Conservation (phyloP, 64 coral and sea anemone genomes). For the Cladopsammia gracilis region DNA sequence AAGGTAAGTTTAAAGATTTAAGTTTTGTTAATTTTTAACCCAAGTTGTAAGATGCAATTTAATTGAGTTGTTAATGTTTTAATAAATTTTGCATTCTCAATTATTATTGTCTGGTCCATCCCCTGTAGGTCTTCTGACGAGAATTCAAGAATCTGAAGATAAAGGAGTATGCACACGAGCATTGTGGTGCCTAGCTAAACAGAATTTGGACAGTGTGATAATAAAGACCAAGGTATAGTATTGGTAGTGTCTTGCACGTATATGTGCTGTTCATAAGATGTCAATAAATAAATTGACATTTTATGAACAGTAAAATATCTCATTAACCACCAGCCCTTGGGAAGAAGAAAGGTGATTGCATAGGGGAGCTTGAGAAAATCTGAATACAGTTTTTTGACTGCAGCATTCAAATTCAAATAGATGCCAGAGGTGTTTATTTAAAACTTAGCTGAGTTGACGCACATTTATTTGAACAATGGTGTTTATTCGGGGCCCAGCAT, state of each 20-base stretch:
- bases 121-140: conserved; percentile 64
- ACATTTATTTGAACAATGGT: too few species aligned
- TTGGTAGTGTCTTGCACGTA: neutral
- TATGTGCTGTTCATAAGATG: neutral
- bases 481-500: too few species aligned
- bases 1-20: neutral
- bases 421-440: too few species aligned
- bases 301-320: too few species aligned
- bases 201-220: conserved; percentile 52
- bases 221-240: conserved; percentile 19
- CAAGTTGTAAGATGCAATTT: too few species aligned
- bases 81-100: neutral
- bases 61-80: neutral
- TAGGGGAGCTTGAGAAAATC: too few species aligned
- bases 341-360: too few species aligned
- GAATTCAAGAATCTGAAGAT: conserved; percentile 69
- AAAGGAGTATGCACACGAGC: conserved; percentile 93
- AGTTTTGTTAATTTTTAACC: too few species aligned
- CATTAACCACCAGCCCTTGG: too few species aligned
- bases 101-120: neutral
- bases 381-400: too few species aligned
- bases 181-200: conserved; percentile 94
- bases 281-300: neutral
- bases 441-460: too few species aligned
- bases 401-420: too few species aligned